Evolutionary conservation across 2,888 invertebrate genomes (phyloP).

Genomic region (Andrena bicolor): DNA sequence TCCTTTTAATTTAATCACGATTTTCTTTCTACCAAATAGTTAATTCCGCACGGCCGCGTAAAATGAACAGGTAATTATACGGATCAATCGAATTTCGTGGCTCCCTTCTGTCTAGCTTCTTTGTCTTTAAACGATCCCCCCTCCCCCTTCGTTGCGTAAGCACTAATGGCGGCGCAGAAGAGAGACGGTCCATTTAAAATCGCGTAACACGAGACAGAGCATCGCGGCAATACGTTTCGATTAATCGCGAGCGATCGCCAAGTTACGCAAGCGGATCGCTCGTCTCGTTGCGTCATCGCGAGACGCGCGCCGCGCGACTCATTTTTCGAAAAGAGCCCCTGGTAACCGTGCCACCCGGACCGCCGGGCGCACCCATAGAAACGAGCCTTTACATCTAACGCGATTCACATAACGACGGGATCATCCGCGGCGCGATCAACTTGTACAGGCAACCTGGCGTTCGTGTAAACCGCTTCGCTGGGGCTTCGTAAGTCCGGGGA

Average conservation of each 20-base stretch:
- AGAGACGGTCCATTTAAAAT: conserved; percentile 16
- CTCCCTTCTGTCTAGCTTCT: no score
- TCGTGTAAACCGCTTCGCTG: conserved; percentile 40
- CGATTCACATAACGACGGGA: conserved; percentile 49
- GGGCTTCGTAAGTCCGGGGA: conserved; percentile 52
- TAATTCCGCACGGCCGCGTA: no score
- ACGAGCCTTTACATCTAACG: conserved; percentile 37
- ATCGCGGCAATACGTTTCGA: conserved; percentile 23
- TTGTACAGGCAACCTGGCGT: conserved; percentile 39
- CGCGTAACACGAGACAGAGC: conserved; percentile 16
- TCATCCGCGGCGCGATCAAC: conserved; percentile 51
- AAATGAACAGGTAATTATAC: no score
- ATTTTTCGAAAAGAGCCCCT: background rate
- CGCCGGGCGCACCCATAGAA: conserved; percentile 41
- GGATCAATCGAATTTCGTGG: no score
- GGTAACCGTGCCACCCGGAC: no score
- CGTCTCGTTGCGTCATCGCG: background rate
- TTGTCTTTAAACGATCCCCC: background rate
- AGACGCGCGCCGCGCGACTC: background rate
- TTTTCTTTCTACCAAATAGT: no score
- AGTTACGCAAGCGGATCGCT: conserved; percentile 5
- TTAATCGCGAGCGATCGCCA: conserved; percentile 18
- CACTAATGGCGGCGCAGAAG: background rate
- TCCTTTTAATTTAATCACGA: no score
- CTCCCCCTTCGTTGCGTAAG: background rate